These are phyloP conservation scores for Papilio glaucus DNA, from an alignment of 1,140 invertebrate genomes.

Conservation along the genomic window DNA sequence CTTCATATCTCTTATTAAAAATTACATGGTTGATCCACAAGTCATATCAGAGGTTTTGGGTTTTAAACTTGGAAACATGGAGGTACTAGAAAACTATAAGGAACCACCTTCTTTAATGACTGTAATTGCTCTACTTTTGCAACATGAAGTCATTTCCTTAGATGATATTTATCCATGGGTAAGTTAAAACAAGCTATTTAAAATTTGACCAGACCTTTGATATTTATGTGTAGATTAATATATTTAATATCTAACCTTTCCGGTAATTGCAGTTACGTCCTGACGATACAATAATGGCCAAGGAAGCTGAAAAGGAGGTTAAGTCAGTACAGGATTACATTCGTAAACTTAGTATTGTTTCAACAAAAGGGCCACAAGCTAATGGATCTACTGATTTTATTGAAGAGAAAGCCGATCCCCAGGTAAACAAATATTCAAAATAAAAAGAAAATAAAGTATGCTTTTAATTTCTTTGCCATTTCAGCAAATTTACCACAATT, in stretches of 20 bases:
- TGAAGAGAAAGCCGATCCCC: constrained; percentile 86
- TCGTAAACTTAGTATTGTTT: constrained; percentile 93
- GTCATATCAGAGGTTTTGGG: constrained; percentile 94
- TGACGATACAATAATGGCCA: constrained; percentile 91
- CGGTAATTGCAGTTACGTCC: constrained; percentile 88
- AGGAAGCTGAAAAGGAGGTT: constrained; percentile 92
- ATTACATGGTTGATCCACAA: constrained; percentile 91
- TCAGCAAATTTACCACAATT: too few species aligned
- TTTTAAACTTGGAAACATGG: constrained; percentile 94
- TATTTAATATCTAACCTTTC: neutral
- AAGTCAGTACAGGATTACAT: constrained; percentile 94
- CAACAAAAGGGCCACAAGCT: constrained; percentile 92
- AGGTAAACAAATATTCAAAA: constrained; percentile 51
- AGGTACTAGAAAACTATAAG: constrained; percentile 85
- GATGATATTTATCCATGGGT: constrained; percentile 97
- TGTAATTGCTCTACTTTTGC: constrained; percentile 94
- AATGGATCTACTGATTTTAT: constrained; percentile 88
- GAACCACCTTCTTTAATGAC: constrained; percentile 94
- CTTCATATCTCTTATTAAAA: constrained; percentile 93
- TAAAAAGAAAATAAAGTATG: neutral
- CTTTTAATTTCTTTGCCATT: too few species aligned
- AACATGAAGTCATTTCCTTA: constrained; percentile 93
- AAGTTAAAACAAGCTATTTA: constrained; percentile 66
- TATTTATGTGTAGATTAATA: too few species aligned
- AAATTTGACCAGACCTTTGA: too few species aligned